These are phyloP conservation scores for Diadromus collaris DNA, from an alignment of 2,888 invertebrate genomes.

Conservation along the genomic window DNA sequence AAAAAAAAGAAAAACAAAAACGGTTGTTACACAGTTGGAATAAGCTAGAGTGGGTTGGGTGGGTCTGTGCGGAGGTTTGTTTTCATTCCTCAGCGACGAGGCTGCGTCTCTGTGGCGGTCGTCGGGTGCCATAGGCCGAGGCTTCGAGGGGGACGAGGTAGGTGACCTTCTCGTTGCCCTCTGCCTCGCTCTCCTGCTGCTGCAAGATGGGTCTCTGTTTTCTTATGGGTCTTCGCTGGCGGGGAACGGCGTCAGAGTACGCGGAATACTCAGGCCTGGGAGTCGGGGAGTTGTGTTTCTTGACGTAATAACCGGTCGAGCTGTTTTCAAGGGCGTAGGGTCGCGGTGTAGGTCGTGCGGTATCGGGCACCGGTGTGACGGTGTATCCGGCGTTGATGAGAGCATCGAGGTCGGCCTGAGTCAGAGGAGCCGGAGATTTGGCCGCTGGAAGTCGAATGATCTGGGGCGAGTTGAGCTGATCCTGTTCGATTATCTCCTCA, in stretches of 20 bases:
- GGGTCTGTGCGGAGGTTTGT: constrained; percentile 11
- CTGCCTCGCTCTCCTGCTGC: constrained; percentile 65
- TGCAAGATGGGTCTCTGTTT: constrained; percentile 73
- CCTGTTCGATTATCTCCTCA: constrained; percentile 74
- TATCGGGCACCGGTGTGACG: constrained; percentile 75
- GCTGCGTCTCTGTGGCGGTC: constrained; percentile 60
- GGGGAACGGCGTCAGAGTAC: constrained; percentile 72
- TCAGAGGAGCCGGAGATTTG: constrained; percentile 70
- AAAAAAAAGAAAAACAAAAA: constrained; percentile 35
- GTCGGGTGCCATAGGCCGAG: constrained; percentile 71
- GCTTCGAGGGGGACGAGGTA: constrained; percentile 75
- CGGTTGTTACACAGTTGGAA: constrained; percentile 52
- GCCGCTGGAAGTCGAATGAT: constrained; percentile 70
- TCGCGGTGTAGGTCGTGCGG: constrained; percentile 69
- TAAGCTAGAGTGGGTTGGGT: constrained; percentile 34
- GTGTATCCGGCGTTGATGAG: constrained; percentile 77
- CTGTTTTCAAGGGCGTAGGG: constrained; percentile 69
- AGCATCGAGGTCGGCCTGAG: constrained; percentile 74
- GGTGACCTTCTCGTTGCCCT: constrained; percentile 73
- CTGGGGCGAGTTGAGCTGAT: constrained; percentile 69
- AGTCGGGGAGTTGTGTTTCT: constrained; percentile 71
- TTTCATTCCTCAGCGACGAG: constrained; percentile 60
- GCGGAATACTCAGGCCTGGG: constrained; percentile 73
- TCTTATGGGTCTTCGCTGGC: constrained; percentile 70
- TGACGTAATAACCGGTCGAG: constrained; percentile 71